A percentile compares a stretch with the other conserved stretches of the same genome.
phyloP scores from a whole-genome alignment of 1,140 invertebrate genomes.

The Microplitis mediator region DNA sequence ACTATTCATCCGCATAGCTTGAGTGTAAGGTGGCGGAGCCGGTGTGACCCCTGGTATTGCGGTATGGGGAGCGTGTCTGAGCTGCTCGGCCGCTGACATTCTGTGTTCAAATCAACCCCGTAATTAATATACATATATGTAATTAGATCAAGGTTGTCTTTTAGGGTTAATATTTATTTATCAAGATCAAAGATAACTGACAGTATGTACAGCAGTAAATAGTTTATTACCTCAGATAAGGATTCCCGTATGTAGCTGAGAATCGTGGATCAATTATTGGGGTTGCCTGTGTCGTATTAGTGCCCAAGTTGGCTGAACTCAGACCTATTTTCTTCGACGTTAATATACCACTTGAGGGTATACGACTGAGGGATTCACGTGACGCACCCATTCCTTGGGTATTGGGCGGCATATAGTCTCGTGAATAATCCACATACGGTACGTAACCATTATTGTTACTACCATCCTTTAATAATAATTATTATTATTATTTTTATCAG shows the following conservation, averaged over 20 bases:
- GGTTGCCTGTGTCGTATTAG: slow-evolving; percentile 60
- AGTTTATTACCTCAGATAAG: slow-evolving; percentile 72
- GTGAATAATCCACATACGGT: slow-evolving; percentile 83
- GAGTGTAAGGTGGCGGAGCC: slow-evolving; percentile 75
- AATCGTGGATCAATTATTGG: slow-evolving; percentile 81
- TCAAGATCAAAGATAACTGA: neutral
- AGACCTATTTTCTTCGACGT: slow-evolving; percentile 66
- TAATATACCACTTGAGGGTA: slow-evolving; percentile 62
- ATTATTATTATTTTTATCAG: slow-evolving; percentile 26
- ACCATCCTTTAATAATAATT: slow-evolving; percentile 66
- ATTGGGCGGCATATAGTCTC: slow-evolving; percentile 82
- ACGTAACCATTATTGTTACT: slow-evolving; percentile 88
- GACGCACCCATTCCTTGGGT: slow-evolving; percentile 62
- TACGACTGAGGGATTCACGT: slow-evolving; percentile 64
- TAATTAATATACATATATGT: slow-evolving; percentile 34
- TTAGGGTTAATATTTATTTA: too few species aligned
- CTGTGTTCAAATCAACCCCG: slow-evolving; percentile 34
- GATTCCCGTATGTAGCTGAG: slow-evolving; percentile 87
- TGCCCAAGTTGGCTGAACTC: slow-evolving; percentile 63
- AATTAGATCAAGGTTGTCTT: slow-evolving; percentile 34
- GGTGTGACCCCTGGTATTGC: slow-evolving; percentile 79
- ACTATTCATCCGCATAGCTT: slow-evolving; percentile 61
- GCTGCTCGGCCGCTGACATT: slow-evolving; percentile 62
- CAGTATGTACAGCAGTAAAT: slow-evolving; percentile 13
- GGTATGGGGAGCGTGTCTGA: slow-evolving; percentile 68